phyloP scores from a whole-genome alignment of 2,797 vertebrate genomes.

The Xenentodon cancila region DNA sequence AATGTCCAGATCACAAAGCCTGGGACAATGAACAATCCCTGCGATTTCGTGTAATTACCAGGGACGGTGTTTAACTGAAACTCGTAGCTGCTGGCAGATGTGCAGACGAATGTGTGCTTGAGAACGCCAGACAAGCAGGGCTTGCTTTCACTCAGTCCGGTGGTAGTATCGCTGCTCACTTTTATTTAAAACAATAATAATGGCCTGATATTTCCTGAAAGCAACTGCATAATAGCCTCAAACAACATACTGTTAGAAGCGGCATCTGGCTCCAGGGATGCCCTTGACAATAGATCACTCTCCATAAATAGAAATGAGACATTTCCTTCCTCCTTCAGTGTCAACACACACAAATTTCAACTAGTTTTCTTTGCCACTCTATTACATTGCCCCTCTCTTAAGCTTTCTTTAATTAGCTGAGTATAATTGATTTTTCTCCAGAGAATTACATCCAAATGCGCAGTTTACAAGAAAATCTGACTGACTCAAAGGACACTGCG shows the following conservation, averaged over 20 bases:
- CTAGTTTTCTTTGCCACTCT: slow-evolving; percentile 58
- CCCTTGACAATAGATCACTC: slow-evolving; percentile 52
- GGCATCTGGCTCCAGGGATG: too few species aligned
- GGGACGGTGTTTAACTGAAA: slow-evolving; percentile 51
- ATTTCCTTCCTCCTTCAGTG: slow-evolving; percentile 50
- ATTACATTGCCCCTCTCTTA: slow-evolving; percentile 49
- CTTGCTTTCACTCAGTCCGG: slow-evolving; percentile 19
- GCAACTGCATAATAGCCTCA: slow-evolving; percentile 25
- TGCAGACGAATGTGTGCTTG: slow-evolving; percentile 22
- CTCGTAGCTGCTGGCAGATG: slow-evolving; percentile 46
- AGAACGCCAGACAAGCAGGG: neutral
- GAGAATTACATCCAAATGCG: too few species aligned
- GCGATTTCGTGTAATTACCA: slow-evolving; percentile 71
- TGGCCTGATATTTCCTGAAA: slow-evolving; percentile 36
- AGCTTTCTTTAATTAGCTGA: slow-evolving; percentile 67
- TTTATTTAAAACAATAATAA: slow-evolving; percentile 44
- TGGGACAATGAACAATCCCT: slow-evolving; percentile 73
- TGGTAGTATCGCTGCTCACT: slow-evolving; percentile 3
- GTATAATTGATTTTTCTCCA: too few species aligned
- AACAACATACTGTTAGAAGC: slow-evolving; percentile 16
- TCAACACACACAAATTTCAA: slow-evolving; percentile 54
- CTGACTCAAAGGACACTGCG: too few species aligned
- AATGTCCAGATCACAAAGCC: slow-evolving; percentile 74
- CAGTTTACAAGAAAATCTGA: too few species aligned
- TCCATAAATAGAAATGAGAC: slow-evolving; percentile 58